phyloP scores from a whole-genome alignment of 2,888 invertebrate genomes.

The Cantharis lateralis region DNA sequence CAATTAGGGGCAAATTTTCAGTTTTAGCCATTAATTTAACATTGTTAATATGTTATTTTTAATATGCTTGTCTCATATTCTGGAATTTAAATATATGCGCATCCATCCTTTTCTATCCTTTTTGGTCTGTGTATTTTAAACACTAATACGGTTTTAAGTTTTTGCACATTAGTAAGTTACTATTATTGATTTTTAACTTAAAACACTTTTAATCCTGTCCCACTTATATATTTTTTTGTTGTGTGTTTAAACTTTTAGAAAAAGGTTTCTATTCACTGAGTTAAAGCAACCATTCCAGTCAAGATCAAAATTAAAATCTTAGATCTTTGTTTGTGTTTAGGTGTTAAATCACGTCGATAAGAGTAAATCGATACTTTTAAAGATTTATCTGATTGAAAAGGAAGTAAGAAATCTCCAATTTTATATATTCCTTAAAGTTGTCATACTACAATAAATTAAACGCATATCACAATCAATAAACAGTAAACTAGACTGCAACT shows the following conservation, averaged over 20 bases:
- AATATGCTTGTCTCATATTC: no score
- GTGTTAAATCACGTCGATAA: constrained; percentile 26
- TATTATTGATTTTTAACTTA: no score
- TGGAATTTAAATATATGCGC: no score
- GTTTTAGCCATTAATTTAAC: no score
- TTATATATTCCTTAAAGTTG: constrained; percentile 37
- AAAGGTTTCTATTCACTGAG: constrained; percentile 10
- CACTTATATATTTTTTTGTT: no score
- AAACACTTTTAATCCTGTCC: no score
- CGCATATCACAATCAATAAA: constrained; percentile 32
- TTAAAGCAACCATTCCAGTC: constrained; percentile 33
- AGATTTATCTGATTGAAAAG: constrained; percentile 36
- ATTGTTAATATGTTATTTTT: no score
- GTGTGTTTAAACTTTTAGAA: background rate
- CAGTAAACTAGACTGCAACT: constrained; percentile 34
- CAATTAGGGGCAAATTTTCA: no score
- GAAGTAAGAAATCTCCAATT: constrained; percentile 35
- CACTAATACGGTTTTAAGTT: no score
- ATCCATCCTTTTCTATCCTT: no score
- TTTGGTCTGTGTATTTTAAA: no score
- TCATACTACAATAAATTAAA: constrained; percentile 39
- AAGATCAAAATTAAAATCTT: constrained; percentile 41
- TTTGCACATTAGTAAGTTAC: no score
- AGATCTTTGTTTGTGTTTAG: constrained; percentile 24
- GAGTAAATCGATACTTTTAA: constrained; percentile 26